phyloP scores from a whole-genome alignment of 2,797 vertebrate genomes.

The Staurois parvus region DNA sequence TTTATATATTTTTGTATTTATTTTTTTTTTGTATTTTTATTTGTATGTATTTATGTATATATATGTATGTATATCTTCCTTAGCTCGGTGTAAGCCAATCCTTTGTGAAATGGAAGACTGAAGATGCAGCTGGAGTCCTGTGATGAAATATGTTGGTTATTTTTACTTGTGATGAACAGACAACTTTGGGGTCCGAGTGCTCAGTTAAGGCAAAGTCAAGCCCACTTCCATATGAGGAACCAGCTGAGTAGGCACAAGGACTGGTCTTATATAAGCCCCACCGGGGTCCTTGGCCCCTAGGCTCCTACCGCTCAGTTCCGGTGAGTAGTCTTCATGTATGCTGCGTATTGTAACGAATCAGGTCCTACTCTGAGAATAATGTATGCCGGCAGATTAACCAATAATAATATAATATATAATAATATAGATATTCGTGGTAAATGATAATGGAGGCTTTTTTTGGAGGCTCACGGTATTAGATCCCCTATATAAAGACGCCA shows the following conservation, averaged over 20 bases:
- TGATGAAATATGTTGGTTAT: constrained; percentile 23
- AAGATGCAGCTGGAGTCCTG: constrained; percentile 3
- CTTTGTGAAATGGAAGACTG: neutral
- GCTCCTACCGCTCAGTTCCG: neutral
- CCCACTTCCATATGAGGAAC: neutral
- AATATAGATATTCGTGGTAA: too few species aligned
- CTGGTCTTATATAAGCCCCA: constrained; percentile 32
- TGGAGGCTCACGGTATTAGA: too few species aligned
- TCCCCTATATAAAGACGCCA: too few species aligned
- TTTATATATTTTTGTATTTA: too few species aligned
- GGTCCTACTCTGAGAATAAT: too few species aligned
- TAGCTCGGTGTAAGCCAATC: constrained; percentile 18
- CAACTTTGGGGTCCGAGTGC: neutral
- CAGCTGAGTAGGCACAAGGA: constrained; percentile 8
- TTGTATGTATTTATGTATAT: too few species aligned
- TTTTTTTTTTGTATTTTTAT: too few species aligned
- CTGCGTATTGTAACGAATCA: neutral
- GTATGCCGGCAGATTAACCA: too few species aligned
- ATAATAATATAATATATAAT: too few species aligned
- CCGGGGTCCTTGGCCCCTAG: neutral
- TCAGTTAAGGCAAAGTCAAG: constrained; percentile 15
- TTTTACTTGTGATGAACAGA: constrained; percentile 30
- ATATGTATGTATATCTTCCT: too few species aligned
- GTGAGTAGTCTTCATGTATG: constrained; percentile 2
- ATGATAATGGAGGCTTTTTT: too few species aligned